Conservation (phyloP, 2,113 vertebrate species). For the Chloropsis hardwickii region DNA sequence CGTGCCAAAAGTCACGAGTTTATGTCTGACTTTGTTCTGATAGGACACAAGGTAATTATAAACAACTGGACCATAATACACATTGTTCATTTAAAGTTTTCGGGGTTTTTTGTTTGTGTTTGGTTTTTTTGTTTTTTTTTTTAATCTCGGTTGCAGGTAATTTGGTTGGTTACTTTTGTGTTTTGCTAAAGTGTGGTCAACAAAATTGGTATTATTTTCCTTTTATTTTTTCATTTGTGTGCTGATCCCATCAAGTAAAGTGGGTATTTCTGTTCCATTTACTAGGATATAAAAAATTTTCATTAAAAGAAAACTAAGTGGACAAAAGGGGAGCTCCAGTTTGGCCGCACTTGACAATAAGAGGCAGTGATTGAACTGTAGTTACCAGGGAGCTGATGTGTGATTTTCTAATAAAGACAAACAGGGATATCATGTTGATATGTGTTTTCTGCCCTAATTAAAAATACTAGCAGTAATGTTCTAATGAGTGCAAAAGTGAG, state of each 20-base stretch:
- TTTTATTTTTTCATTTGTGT: neutral
- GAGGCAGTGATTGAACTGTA: neutral
- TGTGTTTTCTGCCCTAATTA: neutral
- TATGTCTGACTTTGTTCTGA: neutral
- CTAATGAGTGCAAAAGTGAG: neutral
- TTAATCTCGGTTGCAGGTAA: accelerated
- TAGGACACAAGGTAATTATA: neutral
- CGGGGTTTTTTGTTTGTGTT: neutral
- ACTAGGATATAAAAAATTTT: neutral
- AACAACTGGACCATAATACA: neutral
- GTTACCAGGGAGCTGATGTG: neutral
- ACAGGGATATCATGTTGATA: neutral
- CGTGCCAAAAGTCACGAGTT: neutral
- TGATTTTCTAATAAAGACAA: neutral
- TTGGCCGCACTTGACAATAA: neutral
- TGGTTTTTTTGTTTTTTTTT: neutral
- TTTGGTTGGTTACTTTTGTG: neutral
- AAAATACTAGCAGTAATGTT: neutral
- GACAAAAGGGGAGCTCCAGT: neutral
- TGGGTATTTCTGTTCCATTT: neutral
- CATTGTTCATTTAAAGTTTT: accelerated
- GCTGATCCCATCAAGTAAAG: neutral
- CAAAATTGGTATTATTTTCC: neutral
- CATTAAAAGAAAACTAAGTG: neutral
- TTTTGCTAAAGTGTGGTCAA: neutral